Base-by-base conservation (phyloP, 2,113 vertebrate species). In the Cyanistes caeruleus region DNA sequence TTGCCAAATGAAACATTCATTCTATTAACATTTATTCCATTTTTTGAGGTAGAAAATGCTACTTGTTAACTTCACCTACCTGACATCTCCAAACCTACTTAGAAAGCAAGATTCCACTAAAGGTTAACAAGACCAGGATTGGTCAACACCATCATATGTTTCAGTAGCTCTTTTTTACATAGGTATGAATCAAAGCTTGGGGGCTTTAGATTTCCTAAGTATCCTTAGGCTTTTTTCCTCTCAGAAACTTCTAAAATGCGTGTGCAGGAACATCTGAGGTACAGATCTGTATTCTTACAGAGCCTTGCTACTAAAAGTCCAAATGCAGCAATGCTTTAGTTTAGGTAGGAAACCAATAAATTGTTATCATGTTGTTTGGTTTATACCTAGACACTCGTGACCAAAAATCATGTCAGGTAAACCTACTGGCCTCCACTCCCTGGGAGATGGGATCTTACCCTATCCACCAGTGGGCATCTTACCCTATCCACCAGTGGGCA, bases 401-500 rank as follows among this genome's bases (percentile, higher is more conserved):
- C 43, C 37, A 64, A 63, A 75, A 78, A 17, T 31, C n/a, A 27
- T 0, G 1, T 72, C 64, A 41, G 13, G 15, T 12, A 68, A 55
- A 48, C 35, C n/a, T 93, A 44, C 35, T 27, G 18, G 7, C 14
- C 13, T 35, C 5, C 5, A 8, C 9, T 35, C 2, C 9, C n/a
- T 24, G 9, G 27, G 11, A 75, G 24, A 49, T 18, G 27, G 46
- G n/a, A 78, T n/a, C 15, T 92, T 37, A 53, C 1, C 24, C 23
- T 62, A 46, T 11, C 15, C 10, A 89, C 35, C 53, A 55, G 28
- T 2, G 0, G 2, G 2, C n/a, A 69, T n/a, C 15, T 92, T 37
- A 53, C 1, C 24, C 23, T 62, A 46, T 11, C 15, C 10, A 89
- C 35, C 53, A 55, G 28, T 2, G 0, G 2, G 2, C n/a, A 69